Conservation (phyloP, 2,888 invertebrate genomes). For the Melieria picta region DNA sequence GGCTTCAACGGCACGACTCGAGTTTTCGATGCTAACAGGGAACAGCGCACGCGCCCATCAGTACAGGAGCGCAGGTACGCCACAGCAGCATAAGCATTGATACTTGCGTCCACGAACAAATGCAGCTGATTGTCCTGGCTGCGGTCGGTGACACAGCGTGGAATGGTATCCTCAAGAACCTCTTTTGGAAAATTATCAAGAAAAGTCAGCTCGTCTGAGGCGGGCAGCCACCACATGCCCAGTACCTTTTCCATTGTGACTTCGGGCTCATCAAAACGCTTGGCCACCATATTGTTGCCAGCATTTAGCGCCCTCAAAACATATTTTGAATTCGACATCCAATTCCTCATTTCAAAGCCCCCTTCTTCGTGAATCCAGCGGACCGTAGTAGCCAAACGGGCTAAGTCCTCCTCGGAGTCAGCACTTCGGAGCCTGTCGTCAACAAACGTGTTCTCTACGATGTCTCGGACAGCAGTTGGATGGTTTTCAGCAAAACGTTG, state of each 20-base stretch:
- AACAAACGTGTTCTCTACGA: constrained; percentile 33
- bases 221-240: constrained; percentile 44
- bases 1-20: too few relatives aligned
- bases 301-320: constrained; percentile 19
- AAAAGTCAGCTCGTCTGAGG: constrained; percentile 40
- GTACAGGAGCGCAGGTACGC: constrained; percentile 3
- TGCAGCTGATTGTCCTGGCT: background rate
- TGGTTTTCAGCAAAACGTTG: constrained; percentile 16
- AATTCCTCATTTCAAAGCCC: constrained; percentile 35
- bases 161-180: constrained; percentile 22
- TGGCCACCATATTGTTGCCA: background rate
- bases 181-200: constrained; percentile 24
- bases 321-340: constrained; percentile 25
- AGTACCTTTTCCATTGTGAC: constrained; percentile 35
- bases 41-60: background rate
- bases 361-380: constrained; percentile 11
- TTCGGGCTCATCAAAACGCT: constrained; percentile 20
- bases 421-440: constrained; percentile 38
- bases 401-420: constrained; percentile 30
- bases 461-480: constrained; percentile 19
- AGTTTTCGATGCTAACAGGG: background rate
- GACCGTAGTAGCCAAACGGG: constrained; percentile 9
- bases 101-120: constrained; percentile 25
- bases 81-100: constrained; percentile 2
- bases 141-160: background rate